Evolutionary conservation across 2,888 invertebrate genomes (phyloP), one percentile per base, ranked within the genome.

Genomic region (Hartigia nigra): DNA sequence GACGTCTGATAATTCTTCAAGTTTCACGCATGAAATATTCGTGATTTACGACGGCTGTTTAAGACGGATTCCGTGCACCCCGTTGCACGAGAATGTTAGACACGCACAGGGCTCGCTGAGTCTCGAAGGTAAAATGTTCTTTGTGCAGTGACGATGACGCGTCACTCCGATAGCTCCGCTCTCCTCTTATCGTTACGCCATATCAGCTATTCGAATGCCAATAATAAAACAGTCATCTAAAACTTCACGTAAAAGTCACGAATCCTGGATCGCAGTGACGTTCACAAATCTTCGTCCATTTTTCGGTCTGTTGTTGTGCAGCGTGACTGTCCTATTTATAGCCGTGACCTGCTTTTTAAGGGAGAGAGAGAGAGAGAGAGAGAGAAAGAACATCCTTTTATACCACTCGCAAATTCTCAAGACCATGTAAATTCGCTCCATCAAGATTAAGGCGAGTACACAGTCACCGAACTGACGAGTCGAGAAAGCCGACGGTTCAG

Each of bases 271-370:
- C 23, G 1, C 39, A 55, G 39, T 55, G 23, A 55, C 39, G 39
- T 55, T 55, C 23, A 55, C 39, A 55, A 55, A 55, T 55, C 39
- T 23, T 55, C 14, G 23, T 55, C 39, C 23, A 55, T 55, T 55
- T 23, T 23, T 55, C 9, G 9, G 5, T 23, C 39, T 55, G 39
- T 9, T 9, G n/a, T 55, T 14, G 31, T 12, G 14, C 12, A 12
- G 23, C 75, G 14, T 36, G 79, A 35, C 74, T 77, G 37, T 76
- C 69, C 83, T 82, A 83, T 82, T 83, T 83, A 83, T 83, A 83
- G 77, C 75, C 79, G 75, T 76, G 82, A 80, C 78, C 82, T 55
- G 31, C 70, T 82, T 83, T 83, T 82, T 80, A 1, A 1, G 39
- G 5, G 2, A 34, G 34, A 34, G 34, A 34, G 34, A 34, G 14